Conservation (phyloP, 2,888 invertebrate species). For the Oligia latruncula region DNA sequence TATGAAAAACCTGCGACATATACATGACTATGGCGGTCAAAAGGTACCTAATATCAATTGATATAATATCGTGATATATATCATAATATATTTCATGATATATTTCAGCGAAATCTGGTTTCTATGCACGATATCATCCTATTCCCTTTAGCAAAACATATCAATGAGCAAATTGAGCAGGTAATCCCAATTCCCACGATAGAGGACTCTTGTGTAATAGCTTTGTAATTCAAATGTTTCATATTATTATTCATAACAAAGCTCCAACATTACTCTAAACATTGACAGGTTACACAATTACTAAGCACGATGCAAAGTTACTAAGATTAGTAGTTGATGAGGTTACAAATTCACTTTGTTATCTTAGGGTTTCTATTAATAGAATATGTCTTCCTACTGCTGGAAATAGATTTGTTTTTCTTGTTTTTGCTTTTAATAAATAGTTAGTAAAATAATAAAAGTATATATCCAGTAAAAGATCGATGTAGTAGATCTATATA, state of each 20-base stretch:
- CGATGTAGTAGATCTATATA: too few species aligned
- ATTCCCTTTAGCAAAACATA: neutral
- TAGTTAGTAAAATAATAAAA: neutral
- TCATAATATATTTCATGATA: too few species aligned
- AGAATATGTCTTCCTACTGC: neutral
- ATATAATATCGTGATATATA: neutral
- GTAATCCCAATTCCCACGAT: constrained; percentile 12
- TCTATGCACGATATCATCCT: neutral
- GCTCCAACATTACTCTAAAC: constrained; percentile 31
- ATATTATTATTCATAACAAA: constrained; percentile 6
- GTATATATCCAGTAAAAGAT: neutral
- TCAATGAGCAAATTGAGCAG: constrained; percentile 16
- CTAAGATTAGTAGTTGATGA: neutral
- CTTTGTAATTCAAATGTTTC: constrained; percentile 26
- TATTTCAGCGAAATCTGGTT: neutral
- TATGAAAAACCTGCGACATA: too few species aligned
- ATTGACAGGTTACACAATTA: constrained; percentile 38
- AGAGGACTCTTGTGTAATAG: constrained; percentile 29
- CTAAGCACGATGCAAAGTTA: constrained; percentile 8
- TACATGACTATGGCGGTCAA: too few species aligned
- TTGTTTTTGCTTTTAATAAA: neutral
- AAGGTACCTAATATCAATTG: too few species aligned
- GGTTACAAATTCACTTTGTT: constrained; percentile 38
- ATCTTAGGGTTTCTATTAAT: constrained; percentile 23
- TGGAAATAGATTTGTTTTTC: neutral